Evolutionary conservation across 2,113 vertebrate species (phyloP).

Genomic region (Willisornis vidua): DNA sequence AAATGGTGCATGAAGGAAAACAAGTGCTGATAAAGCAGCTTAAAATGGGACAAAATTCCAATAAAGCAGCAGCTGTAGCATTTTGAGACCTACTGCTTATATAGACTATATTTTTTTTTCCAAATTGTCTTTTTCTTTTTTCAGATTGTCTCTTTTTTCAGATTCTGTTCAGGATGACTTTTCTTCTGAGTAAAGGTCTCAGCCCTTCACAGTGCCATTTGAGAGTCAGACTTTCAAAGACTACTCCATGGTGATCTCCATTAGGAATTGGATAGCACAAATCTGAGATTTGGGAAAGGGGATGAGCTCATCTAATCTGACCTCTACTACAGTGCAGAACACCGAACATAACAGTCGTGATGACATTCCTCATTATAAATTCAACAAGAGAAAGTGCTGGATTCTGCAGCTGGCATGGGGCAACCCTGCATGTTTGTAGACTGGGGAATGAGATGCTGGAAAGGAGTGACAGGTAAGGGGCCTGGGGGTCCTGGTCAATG

Average conservation of each 20-base stretch:
- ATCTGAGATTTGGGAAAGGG: neutral
- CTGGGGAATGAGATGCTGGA: neutral
- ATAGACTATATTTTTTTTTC: neutral
- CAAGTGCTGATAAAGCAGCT: neutral
- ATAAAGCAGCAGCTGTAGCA: neutral
- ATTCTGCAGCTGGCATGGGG: neutral
- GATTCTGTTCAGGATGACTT: neutral
- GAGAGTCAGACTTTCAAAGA: neutral
- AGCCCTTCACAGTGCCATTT: neutral
- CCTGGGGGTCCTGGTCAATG: neutral
- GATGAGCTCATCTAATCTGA: neutral
- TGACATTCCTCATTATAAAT: neutral
- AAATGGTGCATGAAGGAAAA: neutral
- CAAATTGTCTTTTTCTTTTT: neutral
- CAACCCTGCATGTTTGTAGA: neutral
- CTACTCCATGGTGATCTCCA: neutral
- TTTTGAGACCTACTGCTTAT: neutral
- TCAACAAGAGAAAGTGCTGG: neutral
- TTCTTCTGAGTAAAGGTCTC: neutral
- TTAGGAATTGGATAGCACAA: neutral
- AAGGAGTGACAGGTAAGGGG: neutral
- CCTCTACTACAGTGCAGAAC: neutral
- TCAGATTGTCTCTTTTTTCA: neutral
- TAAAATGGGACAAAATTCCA: neutral
- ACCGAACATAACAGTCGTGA: neutral